These are phyloP conservation scores for Leptodirus hochenwartii DNA, from an alignment of 2,888 invertebrate genomes.

Conservation along the genomic window DNA sequence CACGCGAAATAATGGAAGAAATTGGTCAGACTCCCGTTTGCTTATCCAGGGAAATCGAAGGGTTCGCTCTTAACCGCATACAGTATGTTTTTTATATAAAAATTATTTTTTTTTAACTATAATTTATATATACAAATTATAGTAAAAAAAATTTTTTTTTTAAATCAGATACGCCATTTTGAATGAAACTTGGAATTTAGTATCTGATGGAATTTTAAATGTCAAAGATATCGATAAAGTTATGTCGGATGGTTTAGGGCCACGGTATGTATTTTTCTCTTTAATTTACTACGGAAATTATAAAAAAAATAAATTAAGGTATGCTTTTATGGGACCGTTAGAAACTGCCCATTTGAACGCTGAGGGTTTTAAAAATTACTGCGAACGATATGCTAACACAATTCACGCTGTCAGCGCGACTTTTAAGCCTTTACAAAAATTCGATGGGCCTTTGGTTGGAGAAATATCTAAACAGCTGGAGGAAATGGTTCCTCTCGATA, in stretches of 20 bases:
- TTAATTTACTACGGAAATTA: too few species aligned
- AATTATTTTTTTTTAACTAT: conserved; percentile 2
- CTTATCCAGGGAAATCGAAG: conserved; percentile 70
- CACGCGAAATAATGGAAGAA: conserved; percentile 62
- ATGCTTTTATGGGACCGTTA: conserved; percentile 86
- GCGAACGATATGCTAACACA: conserved; percentile 38
- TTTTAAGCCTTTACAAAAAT: conserved; percentile 55
- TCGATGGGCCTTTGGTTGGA: conserved; percentile 46
- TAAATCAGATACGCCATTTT: conserved; percentile 64
- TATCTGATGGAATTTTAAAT: conserved; percentile 65
- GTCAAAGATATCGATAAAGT: conserved; percentile 84
- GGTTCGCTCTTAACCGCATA: conserved; percentile 85
- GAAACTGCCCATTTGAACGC: conserved; percentile 93
- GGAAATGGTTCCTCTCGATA: conserved; percentile 52
- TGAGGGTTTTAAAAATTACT: conserved; percentile 55
- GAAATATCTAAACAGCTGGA: conserved; percentile 56
- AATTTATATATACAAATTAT: conserved; percentile 4
- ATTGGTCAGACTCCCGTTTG: conserved; percentile 86
- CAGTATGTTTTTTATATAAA: conserved; percentile 39
- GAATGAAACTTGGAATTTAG: conserved; percentile 81
- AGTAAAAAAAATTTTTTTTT: conserved; percentile 1
- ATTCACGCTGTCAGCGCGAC: conserved; percentile 48
- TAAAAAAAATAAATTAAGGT: too few species aligned
- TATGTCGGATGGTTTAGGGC: conserved; percentile 86
- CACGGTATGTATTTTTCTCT: too few species aligned